Evolutionary conservation across 2,797 vertebrate species (phyloP), one percentile per base, ranked within the genome.

Genomic region (Myotis myotis): DNA sequence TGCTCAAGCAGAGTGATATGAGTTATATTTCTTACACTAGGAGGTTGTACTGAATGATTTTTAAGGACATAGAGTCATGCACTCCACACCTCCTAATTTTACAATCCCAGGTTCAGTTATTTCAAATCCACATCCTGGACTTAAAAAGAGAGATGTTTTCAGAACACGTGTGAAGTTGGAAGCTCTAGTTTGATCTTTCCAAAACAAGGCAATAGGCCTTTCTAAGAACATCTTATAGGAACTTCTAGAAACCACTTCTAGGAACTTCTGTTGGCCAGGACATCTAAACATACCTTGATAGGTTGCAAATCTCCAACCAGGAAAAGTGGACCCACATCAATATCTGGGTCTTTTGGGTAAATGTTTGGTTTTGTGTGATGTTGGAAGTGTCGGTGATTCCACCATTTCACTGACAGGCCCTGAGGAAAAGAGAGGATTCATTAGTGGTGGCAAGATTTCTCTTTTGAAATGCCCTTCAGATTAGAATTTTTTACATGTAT

Each of bases 311-410:
- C 96, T 94, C 99, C 99, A 3, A 99, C 75, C 12, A 99, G 99
- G 95, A 99, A 99, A 33, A 99, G 3, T 15, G 99, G 98, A 75
- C 99, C 95, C 98, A 99, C 98, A 97, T 99, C 99, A 92, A 99
- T 98, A 68, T 99, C 99, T 1, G 99, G 99, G 93, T 99, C 99
- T 96, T 99, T 99, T 41, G 95, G 93, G 96, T 99, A 98, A 95
- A 99, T 97, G 95, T 99, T 99, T 66, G 99, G 98, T 96, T 99
- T 99, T 38, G 99, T 99, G 0, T 99, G 99, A 96, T 99, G 99
- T 94, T 99, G 99, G 97, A 99, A 99, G 97, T 99, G 99, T 20
- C 98, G 97, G 85, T 99, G 98, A 97, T 99, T 99, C 99, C 99
- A 99, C 99, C 99, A 99, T 96, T 98, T 98, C 76, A 98, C 98